Base-by-base conservation (phyloP, 1,140 invertebrate species). In the Drosophila mayri region DNA sequence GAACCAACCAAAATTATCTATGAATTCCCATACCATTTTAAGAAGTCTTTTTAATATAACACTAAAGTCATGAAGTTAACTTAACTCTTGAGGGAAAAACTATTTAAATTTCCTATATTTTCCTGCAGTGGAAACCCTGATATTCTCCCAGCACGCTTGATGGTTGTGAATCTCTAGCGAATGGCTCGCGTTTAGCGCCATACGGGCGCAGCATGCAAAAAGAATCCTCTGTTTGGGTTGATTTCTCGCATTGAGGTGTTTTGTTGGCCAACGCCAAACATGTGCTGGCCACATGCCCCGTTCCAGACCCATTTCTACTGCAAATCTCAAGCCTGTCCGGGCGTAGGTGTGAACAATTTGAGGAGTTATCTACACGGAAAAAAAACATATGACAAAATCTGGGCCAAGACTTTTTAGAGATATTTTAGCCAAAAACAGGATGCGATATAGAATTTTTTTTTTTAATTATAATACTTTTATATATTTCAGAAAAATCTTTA, bases 161-260 rank as follows among this genome's bases (percentile, higher is more conserved):
- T 40, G n/a, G 4, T 44, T 37, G 25, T 54, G 35, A 60, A 67
- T 57, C 38, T 54, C 10, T 43, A 14, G 20, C 49, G 60, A 74
- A 75, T 85, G 65, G 54, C 43, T 64, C 32, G 63, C n/a, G 70
- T 75, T 77, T 84, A 88, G 84, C 76, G 84, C 84, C 84, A 90
- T 88, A 71, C 79, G 83, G 83, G 47, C 64, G 38, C 83, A 88
- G 83, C 79, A 87, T 87, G 83, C 75, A 66, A 72, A 82, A 65
- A 65, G 10, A 4, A 41, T 72, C 68, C 10, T 71, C 68, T 40
- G 14, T 75, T 73, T 55, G 16, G 50, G 25, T 54, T 81, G 60
- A 72, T 82, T 74, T 62, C 37, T 50, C 44, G 30, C 78, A 55
- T 40, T 65, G 57, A 82, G 80, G 75, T 82, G 74, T 70, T 83